Evolutionary conservation across 1,140 invertebrate species (phyloP), one percentile per base, ranked within the genome.

Genomic region (Protaetia brevitarsis): DNA sequence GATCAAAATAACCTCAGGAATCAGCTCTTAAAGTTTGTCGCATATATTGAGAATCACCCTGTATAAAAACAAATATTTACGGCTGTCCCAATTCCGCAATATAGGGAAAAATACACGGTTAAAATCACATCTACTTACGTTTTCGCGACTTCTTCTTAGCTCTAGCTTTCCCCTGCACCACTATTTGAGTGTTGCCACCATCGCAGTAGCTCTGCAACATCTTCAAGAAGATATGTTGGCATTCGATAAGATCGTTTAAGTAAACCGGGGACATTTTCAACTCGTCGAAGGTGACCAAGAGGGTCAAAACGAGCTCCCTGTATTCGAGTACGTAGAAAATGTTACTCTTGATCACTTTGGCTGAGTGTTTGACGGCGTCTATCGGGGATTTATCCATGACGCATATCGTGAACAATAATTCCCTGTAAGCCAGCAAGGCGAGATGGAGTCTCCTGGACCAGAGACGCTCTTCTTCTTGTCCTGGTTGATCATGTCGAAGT

Each of bases 261-360:
- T 93, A 98, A 1, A 85, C 79, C 72, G 92, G 93, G 72, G 94
- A 92, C 86, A 96, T 92, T 81, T 92, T 93, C 61, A 85, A 80
- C 75, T 94, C 89, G 78, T 97, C 89, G 81, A 89, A 98, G 69
- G 86, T 88, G 29, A 91, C 81, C 68, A 97, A 79, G 61, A 94
- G 85, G 36, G 85, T 84, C 27, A 96, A 79, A 74, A 96, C 86
- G 71, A 96, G 88, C 79, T 98, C 96, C 67, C 96, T 84, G 81
- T 97, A 98, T 79, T 98, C 96, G 65, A 93, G 82, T 8, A 96
- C 89, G 79, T 98, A 97, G 80, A 97, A 97, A 68, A 98, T 87
- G 80, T 94, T 93, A 76, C 89, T 91, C 80, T 96, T 94, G 68
- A 98, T 89, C 64, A 95, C 89, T 81, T 88, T 89, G 51, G 91